Evolutionary conservation across 2,888 invertebrate genomes (phyloP).

Genomic region (Tenthredo amoena): DNA sequence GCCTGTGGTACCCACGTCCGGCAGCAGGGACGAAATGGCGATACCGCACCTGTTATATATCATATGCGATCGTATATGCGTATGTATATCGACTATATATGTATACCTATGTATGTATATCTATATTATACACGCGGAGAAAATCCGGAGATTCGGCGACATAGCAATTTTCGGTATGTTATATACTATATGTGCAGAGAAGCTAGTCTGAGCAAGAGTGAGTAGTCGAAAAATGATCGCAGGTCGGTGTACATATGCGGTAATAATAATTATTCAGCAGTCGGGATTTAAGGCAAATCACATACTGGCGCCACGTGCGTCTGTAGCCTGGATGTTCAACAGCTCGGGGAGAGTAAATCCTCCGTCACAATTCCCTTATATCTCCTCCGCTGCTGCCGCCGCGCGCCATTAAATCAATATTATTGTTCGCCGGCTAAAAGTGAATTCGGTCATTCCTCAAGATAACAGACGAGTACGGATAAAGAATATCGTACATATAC

Average conservation of each 20-base stretch:
- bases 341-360: constrained; percentile 68
- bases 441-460: constrained; percentile 61
- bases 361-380: not conserved
- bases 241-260: not conserved
- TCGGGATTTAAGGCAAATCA: constrained; percentile 54
- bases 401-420: constrained; percentile 72
- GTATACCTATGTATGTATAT: too few species aligned
- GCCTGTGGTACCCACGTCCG: too few species aligned
- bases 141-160: not conserved
- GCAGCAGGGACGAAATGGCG: too few species aligned
- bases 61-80: not conserved
- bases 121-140: not conserved
- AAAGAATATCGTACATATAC: not conserved
- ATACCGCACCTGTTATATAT: not conserved
- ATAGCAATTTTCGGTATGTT: not conserved
- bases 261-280: not conserved
- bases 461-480: constrained; percentile 34
- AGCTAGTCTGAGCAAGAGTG: not conserved
- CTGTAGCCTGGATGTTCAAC: constrained; percentile 71
- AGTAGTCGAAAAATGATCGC: not conserved
- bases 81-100: not conserved
- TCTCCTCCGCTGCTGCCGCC: constrained; percentile 1
- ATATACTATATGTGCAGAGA: not conserved
- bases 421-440: constrained; percentile 74
- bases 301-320: constrained; percentile 74